Evolutionary conservation across 2,797 vertebrate species (phyloP), one percentile per base, ranked within the genome.

Genomic region (Tarsius wallacei): DNA sequence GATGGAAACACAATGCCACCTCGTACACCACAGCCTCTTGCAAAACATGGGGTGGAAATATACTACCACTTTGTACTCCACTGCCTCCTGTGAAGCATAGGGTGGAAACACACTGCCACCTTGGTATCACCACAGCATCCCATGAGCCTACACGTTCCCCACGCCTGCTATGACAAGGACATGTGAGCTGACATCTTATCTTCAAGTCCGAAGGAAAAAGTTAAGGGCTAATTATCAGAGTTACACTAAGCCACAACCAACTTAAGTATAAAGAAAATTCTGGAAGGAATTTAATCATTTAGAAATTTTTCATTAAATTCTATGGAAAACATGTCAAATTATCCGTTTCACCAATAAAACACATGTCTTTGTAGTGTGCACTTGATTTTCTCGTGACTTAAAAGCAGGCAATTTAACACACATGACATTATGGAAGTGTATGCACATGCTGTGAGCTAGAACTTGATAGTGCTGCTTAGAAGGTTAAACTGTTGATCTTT

Each of bases 241-340:
- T 76, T 70, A 88, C 1, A 78, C 4, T n/a, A 93, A 77, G 22
- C 59, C 42, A 90, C 15, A 87, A 57, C 14, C 53, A 82, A 17
- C 42, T 42, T 76, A 84, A 74, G 1, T 13, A 87, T 28, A 93
- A 87, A 94, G 15, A 96, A 77, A 93, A 88, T 49, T 68, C 16
- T 74, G 33, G 19, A 89, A 71, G 42, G 24, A 82, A 83, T 7
- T 59, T 89, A 51, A 77, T 71, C 19, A 28, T 89, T 94, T 77
- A 91, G 78, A 91, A 96, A 71, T 22, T 68, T 71, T 87, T 49
- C 28, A 92, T 93, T 84, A 91, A 93, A 83, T 78, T 11, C 4
- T 77, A 42, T 90, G 49, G 53, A 76, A 74, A 92, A 59, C 84
- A 53, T 33, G 77, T 64, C 57, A 85, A 81, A 74, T 78, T 82